A percentile compares a stretch with the other conserved stretches of the same genome.
phyloP scores from a whole-genome alignment of 2,888 invertebrate genomes.

The Scrobipalpa atriplicella region DNA sequence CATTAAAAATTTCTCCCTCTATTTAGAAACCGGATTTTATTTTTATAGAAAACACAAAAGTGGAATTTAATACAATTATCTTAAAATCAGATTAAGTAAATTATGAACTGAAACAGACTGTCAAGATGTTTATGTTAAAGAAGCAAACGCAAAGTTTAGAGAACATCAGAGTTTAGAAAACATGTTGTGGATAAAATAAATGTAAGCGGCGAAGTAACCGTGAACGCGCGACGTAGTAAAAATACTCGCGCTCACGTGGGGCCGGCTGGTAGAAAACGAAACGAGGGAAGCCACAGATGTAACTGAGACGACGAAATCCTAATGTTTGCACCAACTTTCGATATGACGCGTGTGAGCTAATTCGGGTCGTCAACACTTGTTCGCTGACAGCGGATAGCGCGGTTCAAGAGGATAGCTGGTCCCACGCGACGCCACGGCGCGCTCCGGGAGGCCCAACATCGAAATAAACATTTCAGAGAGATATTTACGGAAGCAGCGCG shows the following conservation, averaged over 20 bases:
- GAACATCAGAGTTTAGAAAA: conserved; percentile 3
- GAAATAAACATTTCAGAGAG: conserved; percentile 9
- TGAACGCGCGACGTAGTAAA: conserved; percentile 9
- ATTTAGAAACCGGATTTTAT: no score
- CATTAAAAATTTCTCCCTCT: not conserved
- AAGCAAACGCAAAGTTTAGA: not conserved
- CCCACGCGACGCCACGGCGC: not conserved
- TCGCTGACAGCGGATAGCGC: not conserved
- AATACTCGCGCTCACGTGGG: conserved; percentile 18
- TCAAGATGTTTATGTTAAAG: not conserved
- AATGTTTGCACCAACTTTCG: conserved; percentile 1
- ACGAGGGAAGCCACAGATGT: conserved; percentile 1
- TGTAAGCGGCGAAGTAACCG: conserved; percentile 3
- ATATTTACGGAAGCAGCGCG: conserved; percentile 29
- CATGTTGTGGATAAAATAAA: not conserved
- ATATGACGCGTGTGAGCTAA: conserved; percentile 22
- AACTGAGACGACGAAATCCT: conserved; percentile 15
- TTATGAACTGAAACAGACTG: not conserved
- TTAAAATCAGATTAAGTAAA: not conserved
- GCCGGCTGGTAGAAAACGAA: not conserved
- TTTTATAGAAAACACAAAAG: no score
- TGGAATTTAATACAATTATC: no score
- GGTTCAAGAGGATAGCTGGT: not conserved
- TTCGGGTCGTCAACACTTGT: conserved; percentile 27
- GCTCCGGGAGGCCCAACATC: conserved; percentile 19